These are phyloP conservation scores for Nesogale talazaci DNA, from an alignment of 2,113 vertebrate genomes.

Conservation along the genomic window DNA sequence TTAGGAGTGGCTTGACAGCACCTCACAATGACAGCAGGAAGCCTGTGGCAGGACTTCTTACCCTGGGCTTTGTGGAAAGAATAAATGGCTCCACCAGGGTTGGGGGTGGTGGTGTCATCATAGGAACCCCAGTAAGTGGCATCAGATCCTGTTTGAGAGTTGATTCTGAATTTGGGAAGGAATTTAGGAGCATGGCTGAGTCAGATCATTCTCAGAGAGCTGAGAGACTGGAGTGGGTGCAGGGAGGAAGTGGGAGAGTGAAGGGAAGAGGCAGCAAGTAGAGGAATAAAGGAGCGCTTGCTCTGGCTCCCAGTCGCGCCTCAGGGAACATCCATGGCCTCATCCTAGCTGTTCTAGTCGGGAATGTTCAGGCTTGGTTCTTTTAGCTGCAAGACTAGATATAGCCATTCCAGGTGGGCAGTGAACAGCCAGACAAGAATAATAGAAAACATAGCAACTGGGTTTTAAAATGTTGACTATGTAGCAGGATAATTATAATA, in stretches of 20 bases:
- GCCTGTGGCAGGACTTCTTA: background rate
- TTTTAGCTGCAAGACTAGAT: background rate
- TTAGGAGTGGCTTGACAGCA: background rate
- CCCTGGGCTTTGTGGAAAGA: background rate
- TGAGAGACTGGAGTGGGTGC: too few relatives aligned
- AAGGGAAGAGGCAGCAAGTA: background rate
- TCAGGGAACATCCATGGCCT: too few relatives aligned
- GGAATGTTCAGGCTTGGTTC: background rate
- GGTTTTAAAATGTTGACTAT: background rate
- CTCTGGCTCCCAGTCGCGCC: too few relatives aligned
- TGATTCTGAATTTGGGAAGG: background rate
- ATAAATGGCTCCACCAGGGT: background rate
- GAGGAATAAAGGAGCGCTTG: too few relatives aligned
- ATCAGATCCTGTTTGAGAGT: background rate
- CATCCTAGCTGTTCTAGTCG: too few relatives aligned
- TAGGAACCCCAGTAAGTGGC: background rate
- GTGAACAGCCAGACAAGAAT: background rate
- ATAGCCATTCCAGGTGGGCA: background rate
- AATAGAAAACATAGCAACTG: background rate
- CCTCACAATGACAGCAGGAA: background rate
- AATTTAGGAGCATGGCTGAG: too few relatives aligned
- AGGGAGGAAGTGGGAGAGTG: background rate
- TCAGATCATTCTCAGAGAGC: background rate
- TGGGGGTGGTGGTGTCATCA: too few relatives aligned
- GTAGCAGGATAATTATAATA: background rate